A percentile compares a stretch with the other conserved stretches of the same genome.
Evolutionary conservation across 2,888 invertebrate genomes (phyloP).

Genomic region (Lydus trimaculatus): DNA sequence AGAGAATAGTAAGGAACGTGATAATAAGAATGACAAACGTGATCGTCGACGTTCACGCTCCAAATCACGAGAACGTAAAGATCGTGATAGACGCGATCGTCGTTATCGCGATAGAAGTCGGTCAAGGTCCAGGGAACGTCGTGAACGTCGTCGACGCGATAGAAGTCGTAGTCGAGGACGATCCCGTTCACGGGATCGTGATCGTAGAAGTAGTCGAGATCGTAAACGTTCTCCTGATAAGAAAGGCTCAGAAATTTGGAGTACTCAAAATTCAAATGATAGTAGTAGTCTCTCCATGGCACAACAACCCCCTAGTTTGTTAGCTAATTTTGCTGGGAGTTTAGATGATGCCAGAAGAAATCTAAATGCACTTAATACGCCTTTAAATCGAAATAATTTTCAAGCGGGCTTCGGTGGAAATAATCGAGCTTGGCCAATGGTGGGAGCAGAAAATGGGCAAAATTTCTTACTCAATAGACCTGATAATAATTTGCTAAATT

Average conservation of each 20-base stretch:
- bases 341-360: slow-evolving; percentile 65
- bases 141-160: slow-evolving; percentile 69
- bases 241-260: slow-evolving; percentile 41
- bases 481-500: slow-evolving; percentile 17
- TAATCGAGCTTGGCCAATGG: slow-evolving; percentile 21
- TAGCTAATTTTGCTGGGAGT: slow-evolving; percentile 36
- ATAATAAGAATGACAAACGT: slow-evolving; percentile 59
- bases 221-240: slow-evolving; percentile 37
- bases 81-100: slow-evolving; percentile 54
- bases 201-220: slow-evolving; percentile 43
- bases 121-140: slow-evolving; percentile 57
- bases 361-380: slow-evolving; percentile 63
- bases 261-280: slow-evolving; percentile 24
- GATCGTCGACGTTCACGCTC: slow-evolving; percentile 58
- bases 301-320: slow-evolving; percentile 38
- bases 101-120: slow-evolving; percentile 58
- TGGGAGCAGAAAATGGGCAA: slow-evolving; percentile 14
- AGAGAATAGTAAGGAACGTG: slow-evolving; percentile 48
- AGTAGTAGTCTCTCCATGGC: slow-evolving; percentile 21
- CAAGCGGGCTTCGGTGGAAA: slow-evolving; percentile 11
- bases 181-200: slow-evolving; percentile 65
- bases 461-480: slow-evolving; percentile 25
- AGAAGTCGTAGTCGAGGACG: slow-evolving; percentile 65
- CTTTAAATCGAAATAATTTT: slow-evolving; percentile 45
- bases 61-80: slow-evolving; percentile 53